Evolutionary conservation across 2,888 invertebrate genomes (phyloP), one percentile per base, ranked within the genome.

Genomic region (Dascillus cervinus): DNA sequence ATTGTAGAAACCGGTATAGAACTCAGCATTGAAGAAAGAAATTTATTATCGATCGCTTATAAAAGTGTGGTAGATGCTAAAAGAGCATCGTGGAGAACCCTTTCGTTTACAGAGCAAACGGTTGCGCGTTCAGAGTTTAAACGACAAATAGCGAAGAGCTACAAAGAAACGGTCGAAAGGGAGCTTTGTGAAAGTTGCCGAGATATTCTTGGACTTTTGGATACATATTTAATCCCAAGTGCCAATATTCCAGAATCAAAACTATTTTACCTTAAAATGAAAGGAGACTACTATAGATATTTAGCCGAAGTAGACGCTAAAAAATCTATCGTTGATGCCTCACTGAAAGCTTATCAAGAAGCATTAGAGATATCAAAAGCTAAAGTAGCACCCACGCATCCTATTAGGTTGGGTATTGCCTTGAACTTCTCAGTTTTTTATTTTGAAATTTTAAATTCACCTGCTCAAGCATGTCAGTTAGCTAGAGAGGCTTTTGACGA

Each of bases 201-300:
- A 69, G 96, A 97, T 70, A 97, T 98, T 63, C 75, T 98, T 80
- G 85, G 86, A 70, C 82, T 98, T 69, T 79, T 96, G 67, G 95
- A 96, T 78, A 92, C 95, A 77, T 90, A 87, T 79, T 84, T 98
- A 71, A 95, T 98, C 71, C 90, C 94, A 67, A 95, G 95, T 81
- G 95, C 96, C 70, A 92, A 89, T 74, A 92, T 88, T 74, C 89
- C 95, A 66, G 95, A 96, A 78, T 92, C 92, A 72, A 95, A 95
- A 86, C 97, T 98, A 68, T 97, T 97, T 75, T 98, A 98, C 80
- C 84, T 96, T 71, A 97, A 97, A 84, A 97, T 97, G 97, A 97
- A 97, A 77, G 97, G 97, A 64, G 97, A 97, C 75, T 97, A 97
- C 79, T 96, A 92, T 79, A 89, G 98, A 82, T 98, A 98, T 80